These are phyloP conservation scores for Pogonophryne albipinna DNA, from an alignment of 2,797 vertebrate genomes.

Conservation along the genomic window DNA sequence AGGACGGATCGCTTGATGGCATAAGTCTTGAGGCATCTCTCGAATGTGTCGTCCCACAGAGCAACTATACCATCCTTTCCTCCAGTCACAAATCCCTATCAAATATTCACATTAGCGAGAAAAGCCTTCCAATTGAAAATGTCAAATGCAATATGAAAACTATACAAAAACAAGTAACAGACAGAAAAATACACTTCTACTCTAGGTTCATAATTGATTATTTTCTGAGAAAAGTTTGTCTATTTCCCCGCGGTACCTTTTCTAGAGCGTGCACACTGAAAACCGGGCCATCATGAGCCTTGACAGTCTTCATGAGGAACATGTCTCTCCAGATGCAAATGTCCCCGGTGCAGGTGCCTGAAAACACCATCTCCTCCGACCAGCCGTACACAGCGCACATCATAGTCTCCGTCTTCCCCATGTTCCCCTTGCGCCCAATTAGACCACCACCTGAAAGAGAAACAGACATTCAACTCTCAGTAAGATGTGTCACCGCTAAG, in stretches of 20 bases:
- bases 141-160: slow-evolving; percentile 8
- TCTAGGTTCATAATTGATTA: not conserved
- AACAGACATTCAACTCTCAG: slow-evolving; percentile 30
- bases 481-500: slow-evolving; percentile 40
- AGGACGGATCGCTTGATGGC: slow-evolving; percentile 97
- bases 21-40: slow-evolving; percentile 98
- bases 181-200: not conserved
- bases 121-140: slow-evolving; percentile 16
- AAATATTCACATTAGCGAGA: slow-evolving; percentile 20
- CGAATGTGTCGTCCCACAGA: slow-evolving; percentile 98
- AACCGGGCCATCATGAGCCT: slow-evolving; percentile 97
- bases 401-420: slow-evolving; percentile 96
- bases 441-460: slow-evolving; percentile 91
- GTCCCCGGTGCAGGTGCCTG: slow-evolving; percentile 95
- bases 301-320: slow-evolving; percentile 97
- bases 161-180: not conserved
- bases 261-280: slow-evolving; percentile 98
- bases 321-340: slow-evolving; percentile 99
- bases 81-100: slow-evolving; percentile 97
- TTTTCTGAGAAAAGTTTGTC: not conserved
- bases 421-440: slow-evolving; percentile 94
- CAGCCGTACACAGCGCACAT: slow-evolving; percentile 98
- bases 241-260: slow-evolving; percentile 86
- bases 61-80: slow-evolving; percentile 98
- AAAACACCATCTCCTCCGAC: slow-evolving; percentile 98